Percentiles rank a stretch among this genome's conserved stretches.
Evolutionary conservation across 2,797 vertebrate genomes (phyloP).

Genomic region (Natrix natrix): DNA sequence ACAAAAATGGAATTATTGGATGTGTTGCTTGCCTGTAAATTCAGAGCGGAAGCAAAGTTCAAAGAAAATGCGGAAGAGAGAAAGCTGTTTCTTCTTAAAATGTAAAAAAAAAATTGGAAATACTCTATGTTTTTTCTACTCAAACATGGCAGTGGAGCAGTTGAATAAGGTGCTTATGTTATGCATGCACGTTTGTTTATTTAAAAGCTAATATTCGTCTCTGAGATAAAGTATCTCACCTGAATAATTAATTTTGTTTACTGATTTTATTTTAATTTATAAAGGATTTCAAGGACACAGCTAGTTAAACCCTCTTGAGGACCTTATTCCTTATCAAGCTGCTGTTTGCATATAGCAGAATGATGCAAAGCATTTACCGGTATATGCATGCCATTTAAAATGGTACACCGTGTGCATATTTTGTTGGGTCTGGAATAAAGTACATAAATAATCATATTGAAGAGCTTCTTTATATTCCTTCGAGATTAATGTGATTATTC

Average conservation of each 20-base stretch:
- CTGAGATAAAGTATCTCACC: slow-evolving; percentile 22
- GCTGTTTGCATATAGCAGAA: neutral
- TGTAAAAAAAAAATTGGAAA: neutral
- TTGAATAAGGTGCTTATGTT: slow-evolving; percentile 8
- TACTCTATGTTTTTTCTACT: neutral
- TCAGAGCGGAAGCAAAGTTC: neutral
- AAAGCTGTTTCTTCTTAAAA: neutral
- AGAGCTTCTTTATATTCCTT: neutral
- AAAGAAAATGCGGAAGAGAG: neutral
- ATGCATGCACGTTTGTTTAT: slow-evolving; percentile 11
- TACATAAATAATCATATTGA: neutral
- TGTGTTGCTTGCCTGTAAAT: neutral
- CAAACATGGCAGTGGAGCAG: slow-evolving; percentile 3
- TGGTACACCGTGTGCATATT: neutral
- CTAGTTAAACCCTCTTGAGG: neutral
- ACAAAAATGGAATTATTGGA: neutral
- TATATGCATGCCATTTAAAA: neutral
- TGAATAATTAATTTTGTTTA: slow-evolving; percentile 30
- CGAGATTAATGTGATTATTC: neutral
- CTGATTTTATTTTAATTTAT: slow-evolving; percentile 25
- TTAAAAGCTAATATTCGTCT: slow-evolving; percentile 13
- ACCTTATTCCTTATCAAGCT: neutral
- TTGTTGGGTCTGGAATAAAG: neutral
- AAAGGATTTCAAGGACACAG: slow-evolving; percentile 17
- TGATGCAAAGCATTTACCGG: neutral